phyloP scores from a whole-genome alignment of 1,140 invertebrate genomes.

The Drosophila persimilis region DNA sequence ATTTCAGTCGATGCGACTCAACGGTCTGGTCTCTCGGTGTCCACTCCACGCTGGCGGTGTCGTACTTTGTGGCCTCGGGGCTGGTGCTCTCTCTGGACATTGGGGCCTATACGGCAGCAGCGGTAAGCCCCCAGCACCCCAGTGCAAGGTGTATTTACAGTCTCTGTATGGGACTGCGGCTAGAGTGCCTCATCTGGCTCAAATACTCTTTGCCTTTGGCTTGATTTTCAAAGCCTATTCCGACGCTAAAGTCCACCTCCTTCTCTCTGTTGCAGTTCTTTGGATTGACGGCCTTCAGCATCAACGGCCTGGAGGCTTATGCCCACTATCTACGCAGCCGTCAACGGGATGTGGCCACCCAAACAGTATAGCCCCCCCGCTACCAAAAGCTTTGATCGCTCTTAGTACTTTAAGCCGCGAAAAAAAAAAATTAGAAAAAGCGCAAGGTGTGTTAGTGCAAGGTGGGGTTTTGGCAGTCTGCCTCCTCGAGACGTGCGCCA shows the following conservation, averaged over 20 bases:
- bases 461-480: no score
- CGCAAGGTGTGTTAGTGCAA: no score
- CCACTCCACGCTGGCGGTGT: constrained; percentile 48
- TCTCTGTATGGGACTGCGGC: background rate
- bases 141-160: background rate
- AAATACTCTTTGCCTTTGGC: no score
- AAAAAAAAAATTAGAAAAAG: no score
- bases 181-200: no score
- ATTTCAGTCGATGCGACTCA: constrained; percentile 34
- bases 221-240: background rate
- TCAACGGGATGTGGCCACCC: constrained; percentile 60
- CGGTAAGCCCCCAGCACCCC: constrained; percentile 36
- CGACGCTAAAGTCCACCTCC: background rate
- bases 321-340: constrained; percentile 53
- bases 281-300: constrained; percentile 57
- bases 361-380: constrained; percentile 43
- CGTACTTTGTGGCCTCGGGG: constrained; percentile 66
- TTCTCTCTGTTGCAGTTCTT: constrained; percentile 47
- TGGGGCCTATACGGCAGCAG: constrained; percentile 56
- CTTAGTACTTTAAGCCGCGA: background rate
- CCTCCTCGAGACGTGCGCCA: no score
- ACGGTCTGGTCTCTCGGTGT: constrained; percentile 47
- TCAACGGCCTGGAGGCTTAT: constrained; percentile 62
- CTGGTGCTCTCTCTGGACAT: constrained; percentile 65
- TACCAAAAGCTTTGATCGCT: background rate